A percentile compares a stretch with the other conserved stretches of the same genome.
These are phyloP conservation scores for Polydrusus pterygomalis DNA, from an alignment of 2,888 invertebrate genomes.

Conservation along the genomic window DNA sequence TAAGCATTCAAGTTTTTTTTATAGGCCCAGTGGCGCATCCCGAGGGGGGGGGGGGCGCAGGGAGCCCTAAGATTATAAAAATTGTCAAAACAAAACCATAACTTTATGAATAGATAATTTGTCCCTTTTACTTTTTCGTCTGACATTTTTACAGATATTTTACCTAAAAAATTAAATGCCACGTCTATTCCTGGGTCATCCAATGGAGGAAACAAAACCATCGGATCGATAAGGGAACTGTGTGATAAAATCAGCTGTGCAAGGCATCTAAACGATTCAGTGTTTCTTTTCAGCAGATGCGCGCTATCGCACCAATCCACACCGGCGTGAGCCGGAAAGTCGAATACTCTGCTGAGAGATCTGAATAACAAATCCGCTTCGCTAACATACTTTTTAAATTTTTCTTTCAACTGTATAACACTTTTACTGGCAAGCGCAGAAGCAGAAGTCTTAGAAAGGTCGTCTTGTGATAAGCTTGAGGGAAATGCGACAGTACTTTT, in stretches of 20 bases:
- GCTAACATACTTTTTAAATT: slow-evolving; percentile 36
- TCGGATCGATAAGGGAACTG: slow-evolving; percentile 72
- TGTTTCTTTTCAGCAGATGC: slow-evolving; percentile 64
- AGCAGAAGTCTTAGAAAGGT: neutral
- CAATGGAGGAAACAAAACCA: slow-evolving; percentile 71
- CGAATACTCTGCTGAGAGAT: slow-evolving; percentile 11
- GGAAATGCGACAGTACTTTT: neutral
- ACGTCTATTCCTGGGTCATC: slow-evolving; percentile 70
- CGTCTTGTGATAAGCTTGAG: neutral
- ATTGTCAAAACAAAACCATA: no score
- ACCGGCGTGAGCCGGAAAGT: no score
- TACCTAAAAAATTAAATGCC: slow-evolving; percentile 66
- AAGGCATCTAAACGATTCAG: slow-evolving; percentile 68
- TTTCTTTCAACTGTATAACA: slow-evolving; percentile 13
- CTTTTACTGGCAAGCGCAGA: neutral
- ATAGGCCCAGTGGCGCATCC: no score
- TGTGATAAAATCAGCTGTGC: slow-evolving; percentile 69
- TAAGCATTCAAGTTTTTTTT: no score
- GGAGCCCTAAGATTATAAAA: no score
- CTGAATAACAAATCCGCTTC: slow-evolving; percentile 33
- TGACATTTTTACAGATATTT: no score
- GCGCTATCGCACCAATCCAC: slow-evolving; percentile 54
- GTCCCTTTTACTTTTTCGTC: no score
- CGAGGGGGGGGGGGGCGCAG: no score
- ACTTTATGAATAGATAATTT: no score